Evolutionary conservation across 2,113 vertebrate species (phyloP).

Genomic region (Engraulis encrasicolus): DNA sequence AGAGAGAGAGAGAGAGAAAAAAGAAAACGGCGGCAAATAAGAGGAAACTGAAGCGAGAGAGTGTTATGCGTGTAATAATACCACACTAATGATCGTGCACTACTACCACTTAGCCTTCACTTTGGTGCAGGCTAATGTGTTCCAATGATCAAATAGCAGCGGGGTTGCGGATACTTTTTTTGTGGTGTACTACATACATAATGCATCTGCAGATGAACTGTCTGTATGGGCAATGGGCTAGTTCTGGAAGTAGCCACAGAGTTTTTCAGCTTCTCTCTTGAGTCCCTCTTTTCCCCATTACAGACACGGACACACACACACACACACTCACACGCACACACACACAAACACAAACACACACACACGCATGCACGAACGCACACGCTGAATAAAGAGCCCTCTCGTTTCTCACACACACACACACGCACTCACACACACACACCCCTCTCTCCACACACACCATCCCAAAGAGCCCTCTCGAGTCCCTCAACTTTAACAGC

Average conservation of each 20-base stretch:
- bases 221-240: background rate
- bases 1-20: too few relatives aligned
- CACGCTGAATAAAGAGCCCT: too few relatives aligned
- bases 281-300: too few relatives aligned
- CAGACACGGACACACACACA: too few relatives aligned
- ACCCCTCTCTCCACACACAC: too few relatives aligned
- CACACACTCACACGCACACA: too few relatives aligned
- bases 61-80: background rate
- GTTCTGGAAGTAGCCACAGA: background rate
- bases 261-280: constrained; percentile 25
- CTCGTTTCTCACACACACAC: too few relatives aligned
- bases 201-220: background rate
- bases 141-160: background rate
- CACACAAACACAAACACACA: too few relatives aligned
- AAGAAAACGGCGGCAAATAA: background rate
- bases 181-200: background rate
- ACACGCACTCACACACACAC: too few relatives aligned
- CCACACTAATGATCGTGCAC: background rate
- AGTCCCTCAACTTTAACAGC: background rate
- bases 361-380: too few relatives aligned
- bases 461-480: too few relatives aligned
- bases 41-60: background rate
- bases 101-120: background rate
- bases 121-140: background rate
- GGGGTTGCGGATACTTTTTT: background rate